These are phyloP conservation scores for Campylorhamphus procurvoides DNA, from an alignment of 2,113 vertebrate species.

Conservation along the genomic window DNA sequence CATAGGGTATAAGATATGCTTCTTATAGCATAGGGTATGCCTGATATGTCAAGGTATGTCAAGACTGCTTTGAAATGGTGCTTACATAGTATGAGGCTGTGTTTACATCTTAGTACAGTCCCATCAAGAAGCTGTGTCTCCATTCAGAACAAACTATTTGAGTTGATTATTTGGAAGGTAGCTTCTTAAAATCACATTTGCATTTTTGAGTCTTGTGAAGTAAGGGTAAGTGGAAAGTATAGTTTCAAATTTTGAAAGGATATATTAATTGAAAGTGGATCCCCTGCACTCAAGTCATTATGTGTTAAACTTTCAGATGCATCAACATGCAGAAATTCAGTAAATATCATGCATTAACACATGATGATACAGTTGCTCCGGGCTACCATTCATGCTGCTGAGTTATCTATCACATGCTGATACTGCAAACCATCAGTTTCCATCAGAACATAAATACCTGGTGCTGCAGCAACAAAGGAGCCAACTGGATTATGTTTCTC, in stretches of 20 bases:
- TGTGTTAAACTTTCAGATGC: neutral
- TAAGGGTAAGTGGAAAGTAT: neutral
- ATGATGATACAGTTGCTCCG: neutral
- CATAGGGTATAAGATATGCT: no score
- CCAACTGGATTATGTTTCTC: neutral
- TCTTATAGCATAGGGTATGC: neutral
- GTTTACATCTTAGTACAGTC: neutral
- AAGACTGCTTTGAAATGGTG: slow-evolving; percentile 1
- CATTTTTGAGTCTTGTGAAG: neutral
- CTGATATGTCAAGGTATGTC: no score
- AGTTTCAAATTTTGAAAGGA: neutral
- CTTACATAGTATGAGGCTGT: neutral
- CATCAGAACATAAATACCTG: neutral
- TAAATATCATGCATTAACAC: neutral
- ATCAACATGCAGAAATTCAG: neutral
- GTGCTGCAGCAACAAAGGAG: neutral
- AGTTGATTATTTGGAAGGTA: neutral
- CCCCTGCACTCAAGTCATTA: neutral
- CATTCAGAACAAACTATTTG: neutral
- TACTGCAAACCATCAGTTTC: neutral
- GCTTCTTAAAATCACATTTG: neutral
- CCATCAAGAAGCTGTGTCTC: neutral
- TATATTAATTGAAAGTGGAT: neutral
- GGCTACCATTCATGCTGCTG: neutral
- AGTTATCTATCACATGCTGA: neutral